Evolutionary conservation across 1,140 invertebrate genomes (phyloP), one percentile per base, ranked within the genome.

Genomic region (Portunus trituberculatus): DNA sequence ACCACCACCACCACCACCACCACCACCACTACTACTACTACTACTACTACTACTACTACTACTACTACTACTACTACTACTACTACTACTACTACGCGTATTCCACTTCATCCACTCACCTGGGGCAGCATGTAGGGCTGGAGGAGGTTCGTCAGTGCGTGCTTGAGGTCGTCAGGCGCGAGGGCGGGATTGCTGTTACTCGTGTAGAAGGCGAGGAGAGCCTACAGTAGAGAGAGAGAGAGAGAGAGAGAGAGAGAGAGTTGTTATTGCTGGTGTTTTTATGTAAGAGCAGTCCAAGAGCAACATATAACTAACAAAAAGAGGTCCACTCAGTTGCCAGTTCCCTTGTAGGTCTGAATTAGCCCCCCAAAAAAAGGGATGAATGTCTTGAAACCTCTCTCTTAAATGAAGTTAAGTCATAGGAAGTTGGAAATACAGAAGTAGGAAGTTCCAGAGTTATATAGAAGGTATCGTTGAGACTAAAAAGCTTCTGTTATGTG

Each of bases 161-260:
- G 1, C 29, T 90, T 90, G 14, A 93, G 20, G 29, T 32, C 28
- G 16, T 82, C 92, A n/a, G 95, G 92, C 7, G 28, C 16, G 14
- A 95, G 59, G 12, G 48, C 83, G 12, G 29, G 39, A 7, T 90
- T 82, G 12, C 83, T 6, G 12, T 91, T 6, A n/a, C 59, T 95
- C n/a, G 92, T 93, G 67, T 95, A 95, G 87, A 95, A 95, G 8
- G 92, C 95, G n/a, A 95, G 92, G 14, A 95, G 86, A 45, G 92
- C 95, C 95, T 95, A 87, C 20, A n/a, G 39, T 29, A 16, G n/a
- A 48, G 14, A 31, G 32, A 39, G 10, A n/a, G 59, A 32, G 16
- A 12, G 84, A 45, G 16, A 39, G n/a, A 32, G 3, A 39, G 6
- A n/a, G n/a, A n/a, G n/a, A n/a, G n/a, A n/a, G n/a, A n/a, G n/a